phyloP scores from a whole-genome alignment of 2,888 invertebrate genomes.

The Drosophila mulleri region DNA sequence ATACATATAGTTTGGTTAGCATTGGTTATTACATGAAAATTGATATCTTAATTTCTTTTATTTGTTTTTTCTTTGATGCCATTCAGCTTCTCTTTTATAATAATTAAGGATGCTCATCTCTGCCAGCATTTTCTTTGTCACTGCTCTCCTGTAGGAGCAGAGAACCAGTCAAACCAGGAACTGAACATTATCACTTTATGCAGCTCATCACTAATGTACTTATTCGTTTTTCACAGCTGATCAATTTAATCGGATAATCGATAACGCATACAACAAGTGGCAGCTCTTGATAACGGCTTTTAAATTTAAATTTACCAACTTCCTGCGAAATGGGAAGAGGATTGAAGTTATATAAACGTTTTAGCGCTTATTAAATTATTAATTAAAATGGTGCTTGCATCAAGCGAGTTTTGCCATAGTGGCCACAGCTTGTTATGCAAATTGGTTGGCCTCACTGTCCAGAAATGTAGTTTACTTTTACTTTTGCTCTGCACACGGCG shows the following conservation, averaged over 20 bases:
- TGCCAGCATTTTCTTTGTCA: no score
- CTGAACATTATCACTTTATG: neutral
- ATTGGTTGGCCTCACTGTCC: constrained; percentile 27
- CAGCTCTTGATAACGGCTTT: constrained; percentile 10
- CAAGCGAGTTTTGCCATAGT: constrained; percentile 4
- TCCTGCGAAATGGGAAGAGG: constrained; percentile 41
- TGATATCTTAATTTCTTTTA: neutral
- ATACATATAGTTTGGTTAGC: no score
- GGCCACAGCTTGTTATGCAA: constrained; percentile 64
- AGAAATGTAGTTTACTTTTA: constrained; percentile 74
- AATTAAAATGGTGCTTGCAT: constrained; percentile 42
- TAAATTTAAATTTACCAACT: constrained; percentile 19
- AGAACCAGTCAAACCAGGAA: constrained; percentile 6
- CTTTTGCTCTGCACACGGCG: constrained; percentile 51
- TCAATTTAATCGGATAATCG: constrained; percentile 15
- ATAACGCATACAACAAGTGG: constrained; percentile 14
- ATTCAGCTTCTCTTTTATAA: neutral
- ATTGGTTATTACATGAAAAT: no score
- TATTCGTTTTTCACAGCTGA: constrained; percentile 11
- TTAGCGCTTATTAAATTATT: constrained; percentile 50
- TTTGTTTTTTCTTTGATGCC: neutral
- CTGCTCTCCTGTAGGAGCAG: neutral
- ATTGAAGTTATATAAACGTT: constrained; percentile 38
- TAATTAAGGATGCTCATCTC: no score
- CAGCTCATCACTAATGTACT: neutral